These are phyloP conservation scores for Calameuta filiformis DNA, from an alignment of 2,888 invertebrate genomes.

Conservation along the genomic window DNA sequence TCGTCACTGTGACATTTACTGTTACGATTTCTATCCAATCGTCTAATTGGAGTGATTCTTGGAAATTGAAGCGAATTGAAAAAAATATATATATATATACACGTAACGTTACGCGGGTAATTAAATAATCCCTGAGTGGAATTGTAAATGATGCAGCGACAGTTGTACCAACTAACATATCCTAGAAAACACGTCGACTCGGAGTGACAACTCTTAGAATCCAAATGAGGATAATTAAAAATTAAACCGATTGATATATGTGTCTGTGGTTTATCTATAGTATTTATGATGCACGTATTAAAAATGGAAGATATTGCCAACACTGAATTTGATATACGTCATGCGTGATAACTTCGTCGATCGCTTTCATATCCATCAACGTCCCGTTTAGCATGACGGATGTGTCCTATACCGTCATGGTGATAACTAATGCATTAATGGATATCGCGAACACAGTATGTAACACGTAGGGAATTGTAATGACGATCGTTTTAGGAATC, in stretches of 20 bases:
- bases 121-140: background rate
- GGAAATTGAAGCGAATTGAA: background rate
- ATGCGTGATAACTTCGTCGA: conserved; percentile 22
- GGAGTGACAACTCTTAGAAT: background rate
- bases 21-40: background rate
- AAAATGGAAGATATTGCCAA: conserved; percentile 15
- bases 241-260: background rate
- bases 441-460: background rate
- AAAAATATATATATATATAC: background rate
- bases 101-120: background rate
- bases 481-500: background rate
- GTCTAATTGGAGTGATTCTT: background rate
- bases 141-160: background rate
- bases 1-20: background rate
- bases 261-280: background rate
- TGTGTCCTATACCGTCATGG: background rate
- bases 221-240: background rate
- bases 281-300: background rate
- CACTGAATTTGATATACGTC: conserved; percentile 29
- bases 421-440: background rate
- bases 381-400: conserved; percentile 38
- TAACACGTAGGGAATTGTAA: background rate
- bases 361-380: conserved; percentile 43
- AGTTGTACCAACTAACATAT: background rate
- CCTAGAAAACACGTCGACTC: background rate